Base-by-base conservation (phyloP, 2,797 vertebrate genomes). In the Chelon auratus region DNA sequence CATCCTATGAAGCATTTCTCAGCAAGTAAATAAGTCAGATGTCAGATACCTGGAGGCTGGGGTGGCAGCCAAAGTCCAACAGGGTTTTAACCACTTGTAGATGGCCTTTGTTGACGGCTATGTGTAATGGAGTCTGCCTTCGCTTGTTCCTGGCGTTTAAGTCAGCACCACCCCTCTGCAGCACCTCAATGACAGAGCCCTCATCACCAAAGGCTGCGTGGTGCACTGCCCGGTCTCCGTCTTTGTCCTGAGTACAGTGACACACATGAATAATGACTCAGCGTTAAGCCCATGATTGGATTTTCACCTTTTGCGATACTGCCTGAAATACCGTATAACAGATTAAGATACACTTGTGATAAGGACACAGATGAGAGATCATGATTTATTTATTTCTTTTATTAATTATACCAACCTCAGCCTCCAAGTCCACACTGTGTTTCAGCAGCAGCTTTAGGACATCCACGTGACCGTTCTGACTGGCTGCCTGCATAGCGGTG, bases 401-500 rank as follows among this genome's bases (percentile, higher is more conserved):
- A 53, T 14, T 14, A 50, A 64, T n/a, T 36, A 50, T 15, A 83
- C 67, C 77, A 94, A 99, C 98, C 97, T 99, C 98, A 47, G 98
- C 97, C 93, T 99, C 98, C 53, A 99, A 95, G 94, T 99, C 98
- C 84, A 99, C 98, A 1, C 91, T 99, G 92, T 99, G 97, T 81
- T 99, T 99, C 77, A 99, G 95, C 81, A 99, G 96, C 82, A 99
- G 93, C 88, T 99, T 99, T 74, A 99, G 93, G 82, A 99, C 98
- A 54, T 99, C 98, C 0, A 99, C 98, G 1, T 99, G 98, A 83
- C 98, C 98, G 4, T 99, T 99, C 87, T 99, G 98, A 94, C 98
- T 99, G 72, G 98, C 98, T 37, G 98, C 98, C 91, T 99, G 98
- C 97, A 99, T 98, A 30, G 98, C 98, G 66, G 98, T 99, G 91